phyloP scores from a whole-genome alignment of 53 echinoderm and acorn worm genomes.

The Holothuria scabra region DNA sequence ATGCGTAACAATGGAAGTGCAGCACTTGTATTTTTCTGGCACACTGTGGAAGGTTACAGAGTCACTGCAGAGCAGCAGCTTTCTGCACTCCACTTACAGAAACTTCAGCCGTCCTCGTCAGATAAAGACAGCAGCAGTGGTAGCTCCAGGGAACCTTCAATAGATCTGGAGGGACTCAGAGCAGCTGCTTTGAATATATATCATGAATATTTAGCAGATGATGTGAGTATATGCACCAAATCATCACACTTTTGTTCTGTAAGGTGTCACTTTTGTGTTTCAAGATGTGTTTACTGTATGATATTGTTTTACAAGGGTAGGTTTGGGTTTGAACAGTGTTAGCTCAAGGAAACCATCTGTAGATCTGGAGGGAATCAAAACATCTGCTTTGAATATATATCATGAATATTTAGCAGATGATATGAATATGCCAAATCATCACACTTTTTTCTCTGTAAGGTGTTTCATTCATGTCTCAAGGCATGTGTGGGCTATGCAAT shows the following conservation, averaged over 20 bases:
- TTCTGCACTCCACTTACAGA: constrained; percentile 79
- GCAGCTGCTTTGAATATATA: constrained; percentile 88
- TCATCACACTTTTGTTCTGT: no score
- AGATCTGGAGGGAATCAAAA: constrained; percentile 78
- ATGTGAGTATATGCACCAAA: constrained; percentile 71
- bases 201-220: constrained; percentile 88
- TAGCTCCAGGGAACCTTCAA: constrained; percentile 53
- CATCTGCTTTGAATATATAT: constrained; percentile 87
- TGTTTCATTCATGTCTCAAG: no score
- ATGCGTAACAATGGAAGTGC: constrained; percentile 82
- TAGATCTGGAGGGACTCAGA: constrained; percentile 78
- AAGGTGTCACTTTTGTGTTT: no score
- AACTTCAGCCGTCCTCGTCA: constrained; percentile 59
- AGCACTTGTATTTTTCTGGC: constrained; percentile 96
- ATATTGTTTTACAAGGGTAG: no score
- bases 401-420: constrained; percentile 91
- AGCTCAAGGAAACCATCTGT: constrained; percentile 53
- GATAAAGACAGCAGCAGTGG: constrained; percentile 58
- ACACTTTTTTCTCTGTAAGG: no score
- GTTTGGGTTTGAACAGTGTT: no score
- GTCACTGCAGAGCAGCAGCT: constrained; percentile 97
- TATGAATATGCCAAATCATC: constrained; percentile 65
- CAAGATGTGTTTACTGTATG: no score
- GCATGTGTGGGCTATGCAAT: no score
- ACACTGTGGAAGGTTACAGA: constrained; percentile 89